Evolutionary conservation across 2,888 invertebrate species (phyloP), one percentile per base, ranked within the genome.

Genomic region (Mesorhabditis sp.): DNA sequence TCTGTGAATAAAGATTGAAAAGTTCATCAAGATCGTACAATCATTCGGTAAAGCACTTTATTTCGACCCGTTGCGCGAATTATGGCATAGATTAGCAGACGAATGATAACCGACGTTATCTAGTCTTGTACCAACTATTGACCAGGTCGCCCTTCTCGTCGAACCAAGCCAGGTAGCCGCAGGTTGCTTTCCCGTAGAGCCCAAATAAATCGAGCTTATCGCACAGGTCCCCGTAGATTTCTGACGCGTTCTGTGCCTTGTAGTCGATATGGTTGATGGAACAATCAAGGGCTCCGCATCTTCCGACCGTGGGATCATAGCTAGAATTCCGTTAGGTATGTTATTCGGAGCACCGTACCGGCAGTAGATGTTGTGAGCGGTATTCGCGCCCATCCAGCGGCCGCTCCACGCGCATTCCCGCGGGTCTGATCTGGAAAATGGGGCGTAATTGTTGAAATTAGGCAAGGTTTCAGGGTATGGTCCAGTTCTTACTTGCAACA

Each of bases 51-150:
- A 28, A 28, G 28, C 28, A 28, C 28, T 28, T 28, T 28, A 28
- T 28, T 28, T 28, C 28, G 28, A 28, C 28, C 28, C 28, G 28
- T 28, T 28, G 28, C 58, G n/a, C n/a, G n/a, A 50, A 50, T 50
- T 50, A 50, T 50, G 58, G 7, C 7, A n/a, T 50, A 13, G 58
- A 10, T n/a, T 50, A n/a, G 58, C 7, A 28, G 28, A 50, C 7
- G 58, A 50, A 50, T 13, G 58, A 10, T 65, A 65, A 5, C 42
- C 50, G 50, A 6, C 42, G 43, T 76, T 73, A 80, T 74, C 78
- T 77, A 43, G 83, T 82, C 70, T 83, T 83, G 72, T 83, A 83
- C 83, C 83, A 83, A 71, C 81, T 81, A 70, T 83, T 81, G 13
- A 82, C 77, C 10, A 79, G 65, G 42, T 82, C 72, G 28, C 76